Evolutionary conservation across 2,888 invertebrate species (phyloP).

Genomic region (Stenotaenia linearis): DNA sequence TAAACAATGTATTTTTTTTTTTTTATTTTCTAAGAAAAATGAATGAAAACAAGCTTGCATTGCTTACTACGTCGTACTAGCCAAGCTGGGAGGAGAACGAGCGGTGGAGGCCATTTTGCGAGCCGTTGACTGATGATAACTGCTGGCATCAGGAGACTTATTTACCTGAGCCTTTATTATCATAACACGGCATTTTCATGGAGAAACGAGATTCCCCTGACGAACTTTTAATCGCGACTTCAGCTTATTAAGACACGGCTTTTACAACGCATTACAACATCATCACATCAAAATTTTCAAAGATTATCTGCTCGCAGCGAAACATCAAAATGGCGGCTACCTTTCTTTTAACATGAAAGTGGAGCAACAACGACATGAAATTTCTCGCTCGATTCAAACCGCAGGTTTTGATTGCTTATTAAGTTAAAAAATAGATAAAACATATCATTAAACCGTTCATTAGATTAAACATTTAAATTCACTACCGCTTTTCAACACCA

Average conservation of each 20-base stretch:
- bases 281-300: slow-evolving; percentile 26
- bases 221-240: slow-evolving; percentile 26
- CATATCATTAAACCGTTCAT: neutral
- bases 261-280: slow-evolving; percentile 17
- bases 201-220: slow-evolving; percentile 26
- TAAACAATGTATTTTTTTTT: neutral
- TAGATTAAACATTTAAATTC: neutral
- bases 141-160: slow-evolving; percentile 24
- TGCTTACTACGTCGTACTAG: neutral
- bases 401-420: neutral
- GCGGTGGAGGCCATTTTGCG: slow-evolving; percentile 17
- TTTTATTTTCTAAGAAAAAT: neutral
- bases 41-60: neutral
- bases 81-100: slow-evolving; percentile 7
- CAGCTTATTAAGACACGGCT: slow-evolving; percentile 23
- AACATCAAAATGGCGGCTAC: neutral
- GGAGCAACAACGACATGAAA: neutral
- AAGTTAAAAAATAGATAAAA: neutral
- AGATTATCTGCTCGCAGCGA: slow-evolving; percentile 16
- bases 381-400: neutral
- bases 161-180: slow-evolving; percentile 24
- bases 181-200: slow-evolving; percentile 20
- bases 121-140: slow-evolving; percentile 26
- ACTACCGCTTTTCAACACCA: neutral
- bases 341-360: neutral